Evolutionary conservation across 2,888 invertebrate genomes (phyloP).

Genomic region (Leptinotarsa haldemani): DNA sequence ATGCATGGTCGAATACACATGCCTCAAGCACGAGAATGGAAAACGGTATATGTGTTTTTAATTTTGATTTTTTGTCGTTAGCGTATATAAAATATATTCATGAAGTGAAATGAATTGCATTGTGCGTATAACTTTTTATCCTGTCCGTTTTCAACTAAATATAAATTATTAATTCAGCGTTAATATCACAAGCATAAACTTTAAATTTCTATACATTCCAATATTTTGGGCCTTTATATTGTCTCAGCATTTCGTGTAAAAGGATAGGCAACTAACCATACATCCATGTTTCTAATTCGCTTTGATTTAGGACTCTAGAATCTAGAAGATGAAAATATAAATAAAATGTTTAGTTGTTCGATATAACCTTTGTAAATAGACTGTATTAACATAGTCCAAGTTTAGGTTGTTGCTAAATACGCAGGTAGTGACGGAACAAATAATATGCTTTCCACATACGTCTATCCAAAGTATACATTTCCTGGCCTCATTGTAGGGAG

Average conservation of each 20-base stretch:
- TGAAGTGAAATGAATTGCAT: neutral
- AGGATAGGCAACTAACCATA: neutral
- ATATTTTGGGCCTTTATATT: neutral
- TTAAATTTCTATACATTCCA: neutral
- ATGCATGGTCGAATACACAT: constrained; percentile 10
- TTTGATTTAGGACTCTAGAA: too few species aligned
- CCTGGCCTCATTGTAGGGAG: too few species aligned
- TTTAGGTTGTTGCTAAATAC: too few species aligned
- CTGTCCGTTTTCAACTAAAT: too few species aligned
- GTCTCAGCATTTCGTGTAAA: neutral
- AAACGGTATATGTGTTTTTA: constrained; percentile 8
- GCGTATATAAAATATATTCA: neutral
- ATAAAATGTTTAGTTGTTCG: too few species aligned
- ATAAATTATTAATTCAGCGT: neutral
- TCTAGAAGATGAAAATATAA: too few species aligned
- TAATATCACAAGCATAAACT: neutral
- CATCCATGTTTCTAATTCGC: neutral
- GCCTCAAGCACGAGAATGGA: neutral
- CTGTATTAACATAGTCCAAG: too few species aligned
- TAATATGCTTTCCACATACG: too few species aligned
- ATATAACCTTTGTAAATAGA: too few species aligned
- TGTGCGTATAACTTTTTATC: neutral
- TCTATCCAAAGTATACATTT: too few species aligned
- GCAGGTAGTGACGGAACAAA: too few species aligned
- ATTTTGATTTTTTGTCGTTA: constrained; percentile 5